phyloP scores from a whole-genome alignment of 2,888 invertebrate species.

The Limnephilus rhombicus region DNA sequence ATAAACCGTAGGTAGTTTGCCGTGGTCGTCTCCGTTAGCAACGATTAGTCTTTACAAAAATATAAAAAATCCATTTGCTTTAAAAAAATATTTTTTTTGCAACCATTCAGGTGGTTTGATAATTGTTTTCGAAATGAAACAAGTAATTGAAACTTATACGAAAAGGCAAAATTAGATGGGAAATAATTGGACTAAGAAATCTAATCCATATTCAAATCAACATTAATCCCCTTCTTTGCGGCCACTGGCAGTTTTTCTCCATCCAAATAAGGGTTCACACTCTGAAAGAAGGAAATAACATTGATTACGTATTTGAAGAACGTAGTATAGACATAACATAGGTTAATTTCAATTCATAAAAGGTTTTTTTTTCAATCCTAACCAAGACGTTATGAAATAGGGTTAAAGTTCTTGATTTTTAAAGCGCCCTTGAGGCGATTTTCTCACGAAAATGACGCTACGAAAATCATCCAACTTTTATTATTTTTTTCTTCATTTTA shows the following conservation, averaged over 20 bases:
- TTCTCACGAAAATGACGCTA: too few species aligned
- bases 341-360: too few species aligned
- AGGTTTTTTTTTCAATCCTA: too few species aligned
- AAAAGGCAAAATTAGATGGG: background rate
- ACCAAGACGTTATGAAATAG: background rate
- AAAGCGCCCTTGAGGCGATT: background rate
- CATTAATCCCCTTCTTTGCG: constrained; percentile 93
- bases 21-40: constrained; percentile 59
- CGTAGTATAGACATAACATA: too few species aligned
- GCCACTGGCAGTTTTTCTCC: constrained; percentile 94
- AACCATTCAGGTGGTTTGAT: constrained; percentile 17
- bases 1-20: constrained; percentile 63
- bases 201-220: constrained; percentile 72
- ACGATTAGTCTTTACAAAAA: background rate
- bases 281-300: constrained; percentile 74
- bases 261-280: constrained; percentile 88
- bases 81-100: background rate
- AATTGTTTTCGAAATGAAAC: background rate
- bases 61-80: constrained; percentile 19
- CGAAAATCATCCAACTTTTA: too few species aligned
- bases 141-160: background rate
- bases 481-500: too few species aligned
- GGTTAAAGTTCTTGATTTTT: background rate
- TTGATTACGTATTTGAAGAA: background rate
- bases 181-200: constrained; percentile 36